phyloP scores from a whole-genome alignment of 2,797 vertebrate species.

The Peromyscus attwateri region DNA sequence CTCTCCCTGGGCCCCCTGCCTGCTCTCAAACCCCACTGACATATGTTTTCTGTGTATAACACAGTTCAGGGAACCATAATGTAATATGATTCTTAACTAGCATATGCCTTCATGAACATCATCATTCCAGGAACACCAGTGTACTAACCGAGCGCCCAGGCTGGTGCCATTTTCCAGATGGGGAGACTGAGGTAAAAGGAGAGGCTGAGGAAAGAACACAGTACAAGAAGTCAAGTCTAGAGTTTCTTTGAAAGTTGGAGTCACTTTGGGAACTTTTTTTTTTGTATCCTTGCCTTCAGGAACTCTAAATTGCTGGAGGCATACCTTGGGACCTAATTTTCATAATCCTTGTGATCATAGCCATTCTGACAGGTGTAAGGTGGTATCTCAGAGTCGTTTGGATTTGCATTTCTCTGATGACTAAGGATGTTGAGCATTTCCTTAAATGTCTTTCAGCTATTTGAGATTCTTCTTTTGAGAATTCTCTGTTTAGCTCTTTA shows the following conservation, averaged over 20 bases:
- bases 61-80: constrained; percentile 60
- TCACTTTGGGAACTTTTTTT: constrained; percentile 16
- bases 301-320: not conserved
- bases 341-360: constrained; percentile 29
- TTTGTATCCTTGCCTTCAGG: constrained; percentile 45
- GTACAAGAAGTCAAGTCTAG: not conserved
- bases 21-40: constrained; percentile 57
- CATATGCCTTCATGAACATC: constrained; percentile 27
- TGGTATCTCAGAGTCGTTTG: too few relatives aligned
- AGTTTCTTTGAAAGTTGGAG: not conserved
- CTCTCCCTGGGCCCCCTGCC: constrained; percentile 35
- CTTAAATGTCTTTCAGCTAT: too few relatives aligned
- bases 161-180: not conserved
- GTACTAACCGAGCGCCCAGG: not conserved
- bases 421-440: too few relatives aligned
- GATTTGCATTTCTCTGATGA: too few relatives aligned
- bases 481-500: too few relatives aligned
- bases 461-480: too few relatives aligned
- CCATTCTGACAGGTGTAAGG: too few relatives aligned
- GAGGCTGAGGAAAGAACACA: not conserved
- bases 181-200: not conserved
- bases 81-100: constrained; percentile 53
- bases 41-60: constrained; percentile 56
- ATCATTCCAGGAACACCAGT: not conserved
- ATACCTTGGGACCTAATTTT: not conserved